Conservation (phyloP, 2,113 vertebrate genomes). For the Scomber colias region DNA sequence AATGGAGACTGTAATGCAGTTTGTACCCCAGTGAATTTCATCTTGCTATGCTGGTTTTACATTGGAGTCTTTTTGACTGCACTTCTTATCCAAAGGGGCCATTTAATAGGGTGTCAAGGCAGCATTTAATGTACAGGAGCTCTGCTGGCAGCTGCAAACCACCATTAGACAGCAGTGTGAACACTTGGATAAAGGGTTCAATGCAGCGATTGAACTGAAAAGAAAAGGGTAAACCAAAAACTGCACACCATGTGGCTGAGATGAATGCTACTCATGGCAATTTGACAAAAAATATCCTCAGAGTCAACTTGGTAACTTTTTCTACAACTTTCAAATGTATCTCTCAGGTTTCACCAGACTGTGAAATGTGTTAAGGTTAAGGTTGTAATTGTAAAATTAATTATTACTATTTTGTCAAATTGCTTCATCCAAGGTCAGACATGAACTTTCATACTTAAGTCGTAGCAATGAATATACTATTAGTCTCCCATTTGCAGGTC, state of each 20-base stretch:
- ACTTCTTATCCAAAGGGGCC: slow-evolving; percentile 25
- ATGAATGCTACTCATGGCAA: not conserved
- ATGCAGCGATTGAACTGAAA: slow-evolving; percentile 25
- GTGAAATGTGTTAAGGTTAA: not conserved
- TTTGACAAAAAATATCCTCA: not conserved
- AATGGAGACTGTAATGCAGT: slow-evolving; percentile 65
- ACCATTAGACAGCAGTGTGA: slow-evolving; percentile 28
- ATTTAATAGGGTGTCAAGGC: slow-evolving; percentile 26
- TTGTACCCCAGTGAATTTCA: slow-evolving; percentile 55
- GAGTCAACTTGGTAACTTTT: too few species aligned
- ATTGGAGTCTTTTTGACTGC: slow-evolving; percentile 41
- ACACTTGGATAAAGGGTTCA: not conserved
- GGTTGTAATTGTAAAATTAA: too few species aligned
- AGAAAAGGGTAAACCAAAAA: not conserved
- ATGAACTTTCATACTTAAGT: not conserved
- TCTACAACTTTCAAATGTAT: too few species aligned
- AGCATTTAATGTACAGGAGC: slow-evolving; percentile 15
- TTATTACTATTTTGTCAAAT: too few species aligned
- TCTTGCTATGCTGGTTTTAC: slow-evolving; percentile 34
- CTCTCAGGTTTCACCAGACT: not conserved
- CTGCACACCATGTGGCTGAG: not conserved
- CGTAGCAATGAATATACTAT: not conserved
- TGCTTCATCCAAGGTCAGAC: too few species aligned
- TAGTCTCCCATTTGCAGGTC: not conserved
- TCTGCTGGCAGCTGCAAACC: slow-evolving; percentile 36